phyloP scores from a whole-genome alignment of 2,888 invertebrate species.

The Aphelenchoides bicaudatus region DNA sequence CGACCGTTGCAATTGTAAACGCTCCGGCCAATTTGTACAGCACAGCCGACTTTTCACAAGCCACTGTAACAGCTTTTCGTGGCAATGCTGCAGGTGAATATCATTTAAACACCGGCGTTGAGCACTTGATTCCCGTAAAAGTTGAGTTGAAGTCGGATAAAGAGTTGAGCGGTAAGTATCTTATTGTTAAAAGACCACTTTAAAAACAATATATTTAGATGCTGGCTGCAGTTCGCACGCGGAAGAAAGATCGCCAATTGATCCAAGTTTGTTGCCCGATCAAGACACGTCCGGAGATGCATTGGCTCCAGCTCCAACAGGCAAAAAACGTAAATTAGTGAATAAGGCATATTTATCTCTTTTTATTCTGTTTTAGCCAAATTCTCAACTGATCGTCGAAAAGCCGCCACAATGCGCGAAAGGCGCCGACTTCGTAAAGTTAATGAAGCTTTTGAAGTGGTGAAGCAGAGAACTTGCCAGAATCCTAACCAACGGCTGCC shows the following conservation, averaged over 20 bases:
- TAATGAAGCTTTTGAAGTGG: slow-evolving; percentile 93
- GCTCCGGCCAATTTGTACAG: background rate
- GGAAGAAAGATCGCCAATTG: slow-evolving; percentile 1
- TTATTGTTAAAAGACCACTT: background rate
- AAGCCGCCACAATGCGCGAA: slow-evolving; percentile 93
- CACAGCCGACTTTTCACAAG: slow-evolving; percentile 8
- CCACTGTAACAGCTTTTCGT: background rate
- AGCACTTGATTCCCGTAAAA: slow-evolving; percentile 12
- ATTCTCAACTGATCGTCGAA: slow-evolving; percentile 84
- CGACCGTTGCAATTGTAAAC: background rate
- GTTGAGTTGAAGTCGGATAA: slow-evolving; percentile 22
- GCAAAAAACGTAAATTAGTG: slow-evolving; percentile 19
- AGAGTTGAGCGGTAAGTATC: background rate
- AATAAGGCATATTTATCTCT: background rate
- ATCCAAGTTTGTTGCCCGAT: slow-evolving; percentile 1
- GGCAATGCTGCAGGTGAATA: background rate
- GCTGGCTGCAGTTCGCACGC: no score
- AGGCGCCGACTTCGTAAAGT: slow-evolving; percentile 87
- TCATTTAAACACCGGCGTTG: slow-evolving; percentile 3
- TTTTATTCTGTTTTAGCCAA: slow-evolving; percentile 73
- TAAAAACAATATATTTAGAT: background rate
- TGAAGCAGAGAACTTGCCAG: slow-evolving; percentile 85
- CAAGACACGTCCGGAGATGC: slow-evolving; percentile 12
- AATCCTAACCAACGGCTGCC: slow-evolving; percentile 93
- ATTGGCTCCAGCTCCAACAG: background rate